Percentiles rank a stretch among this genome's conserved stretches.
These are phyloP conservation scores for Miichthys miiuy DNA, from an alignment of 2,797 vertebrate species.

Conservation along the genomic window DNA sequence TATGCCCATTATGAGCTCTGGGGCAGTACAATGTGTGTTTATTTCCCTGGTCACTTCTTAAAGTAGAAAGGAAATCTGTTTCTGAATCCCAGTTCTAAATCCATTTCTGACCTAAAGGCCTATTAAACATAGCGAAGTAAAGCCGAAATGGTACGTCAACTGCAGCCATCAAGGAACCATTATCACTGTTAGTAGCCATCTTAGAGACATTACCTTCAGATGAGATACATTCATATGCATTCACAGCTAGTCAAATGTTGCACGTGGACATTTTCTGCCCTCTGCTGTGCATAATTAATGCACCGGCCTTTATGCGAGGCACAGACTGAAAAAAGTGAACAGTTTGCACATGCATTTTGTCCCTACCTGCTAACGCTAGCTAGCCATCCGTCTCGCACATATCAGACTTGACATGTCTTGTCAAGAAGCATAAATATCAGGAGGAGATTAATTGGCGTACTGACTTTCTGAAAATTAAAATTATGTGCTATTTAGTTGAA, in stretches of 20 bases:
- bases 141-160: not conserved
- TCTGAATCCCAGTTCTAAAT: not conserved
- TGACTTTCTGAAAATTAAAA: no score
- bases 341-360: no score
- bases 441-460: not conserved
- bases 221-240: not conserved
- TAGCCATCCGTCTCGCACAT: not conserved
- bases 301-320: no score
- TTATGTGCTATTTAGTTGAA: not conserved
- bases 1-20: constrained; percentile 4
- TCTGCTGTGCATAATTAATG: no score
- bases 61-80: not conserved
- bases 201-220: not conserved
- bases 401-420: no score
- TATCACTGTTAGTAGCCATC: not conserved
- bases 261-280: no score
- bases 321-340: no score
- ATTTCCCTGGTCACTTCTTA: constrained; percentile 8
- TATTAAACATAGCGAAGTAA: not conserved
- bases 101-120: not conserved
- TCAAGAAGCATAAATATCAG: not conserved
- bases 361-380: no score
- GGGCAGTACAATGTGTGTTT: not conserved
- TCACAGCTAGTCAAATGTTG: no score
- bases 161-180: not conserved